Evolutionary conservation across 2,888 invertebrate species (phyloP).

Genomic region (Spatulosminthurus flaviceps): DNA sequence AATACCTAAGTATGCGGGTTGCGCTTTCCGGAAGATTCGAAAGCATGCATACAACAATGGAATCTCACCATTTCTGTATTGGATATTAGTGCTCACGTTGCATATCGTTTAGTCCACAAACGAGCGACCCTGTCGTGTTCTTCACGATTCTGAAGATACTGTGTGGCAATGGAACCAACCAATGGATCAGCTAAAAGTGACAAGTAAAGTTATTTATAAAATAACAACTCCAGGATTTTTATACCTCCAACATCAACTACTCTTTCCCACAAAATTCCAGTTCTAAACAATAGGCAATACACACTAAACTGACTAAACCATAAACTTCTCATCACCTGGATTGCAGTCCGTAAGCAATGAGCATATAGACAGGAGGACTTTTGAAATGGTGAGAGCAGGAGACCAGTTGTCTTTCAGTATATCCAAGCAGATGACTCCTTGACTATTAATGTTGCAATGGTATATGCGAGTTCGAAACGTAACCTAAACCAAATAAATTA

Average conservation of each 20-base stretch:
- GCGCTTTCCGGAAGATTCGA: constrained; percentile 12
- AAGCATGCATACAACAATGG: not conserved
- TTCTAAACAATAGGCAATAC: constrained; percentile 20
- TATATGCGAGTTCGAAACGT: constrained; percentile 97
- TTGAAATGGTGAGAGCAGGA: constrained; percentile 97
- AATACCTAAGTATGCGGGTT: constrained; percentile 1
- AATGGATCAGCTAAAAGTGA: constrained; percentile 86
- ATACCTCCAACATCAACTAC: too few relatives aligned
- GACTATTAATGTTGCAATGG: constrained; percentile 99
- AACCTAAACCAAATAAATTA: constrained; percentile 68
- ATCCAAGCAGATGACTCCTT: constrained; percentile 97
- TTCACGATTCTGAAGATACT: constrained; percentile 95
- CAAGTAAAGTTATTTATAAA: too few relatives aligned
- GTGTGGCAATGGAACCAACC: constrained; percentile 97
- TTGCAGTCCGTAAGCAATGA: constrained; percentile 98
- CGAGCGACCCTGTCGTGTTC: constrained; percentile 98
- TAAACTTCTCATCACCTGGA: constrained; percentile 80
- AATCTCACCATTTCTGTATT: constrained; percentile 18
- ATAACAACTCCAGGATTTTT: too few relatives aligned
- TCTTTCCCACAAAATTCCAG: not conserved
- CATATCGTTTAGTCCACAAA: constrained; percentile 98
- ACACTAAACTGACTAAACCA: too few relatives aligned
- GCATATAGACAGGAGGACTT: constrained; percentile 96
- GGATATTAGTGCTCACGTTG: constrained; percentile 75
- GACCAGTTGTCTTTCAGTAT: constrained; percentile 99